Percentiles rank a stretch among this genome's conserved stretches.
Evolutionary conservation across 2,113 vertebrate species (phyloP).

Genomic region (Halichoerus grypus): DNA sequence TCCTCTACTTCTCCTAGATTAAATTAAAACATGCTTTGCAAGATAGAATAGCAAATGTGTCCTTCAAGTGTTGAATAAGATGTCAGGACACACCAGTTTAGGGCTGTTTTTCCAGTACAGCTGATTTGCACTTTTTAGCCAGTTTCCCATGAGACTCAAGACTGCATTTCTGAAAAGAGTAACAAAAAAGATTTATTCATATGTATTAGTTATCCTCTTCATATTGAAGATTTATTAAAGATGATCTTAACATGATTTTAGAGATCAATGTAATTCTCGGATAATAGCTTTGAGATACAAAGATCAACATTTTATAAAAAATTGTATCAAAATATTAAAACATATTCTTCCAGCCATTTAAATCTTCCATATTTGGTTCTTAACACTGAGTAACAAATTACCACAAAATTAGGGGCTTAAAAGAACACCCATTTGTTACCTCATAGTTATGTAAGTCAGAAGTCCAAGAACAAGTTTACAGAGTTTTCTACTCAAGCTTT

Average conservation of each 20-base stretch:
- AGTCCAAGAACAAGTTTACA: not conserved
- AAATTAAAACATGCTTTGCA: constrained; percentile 18
- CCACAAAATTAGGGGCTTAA: not conserved
- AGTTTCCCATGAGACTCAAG: not conserved
- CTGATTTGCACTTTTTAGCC: not conserved
- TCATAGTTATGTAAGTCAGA: not conserved
- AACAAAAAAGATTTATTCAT: not conserved
- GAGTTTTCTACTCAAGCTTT: not conserved
- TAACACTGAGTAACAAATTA: not conserved
- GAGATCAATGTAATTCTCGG: constrained; percentile 18
- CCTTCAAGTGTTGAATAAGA: not conserved
- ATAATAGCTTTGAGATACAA: not conserved
- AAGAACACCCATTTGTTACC: rapidly evolving
- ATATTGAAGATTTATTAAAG: not conserved
- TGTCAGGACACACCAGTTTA: not conserved
- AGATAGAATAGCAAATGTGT: not conserved
- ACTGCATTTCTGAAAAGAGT: not conserved
- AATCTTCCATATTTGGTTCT: not conserved
- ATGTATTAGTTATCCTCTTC: not conserved
- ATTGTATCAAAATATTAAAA: not conserved
- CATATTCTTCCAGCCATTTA: not conserved
- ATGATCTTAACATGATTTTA: not conserved
- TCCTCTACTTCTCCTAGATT: not conserved
- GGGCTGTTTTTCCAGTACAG: not conserved
- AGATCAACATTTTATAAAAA: not conserved